phyloP scores from a whole-genome alignment of 2,113 vertebrate species.

The Arothron firmamentum region DNA sequence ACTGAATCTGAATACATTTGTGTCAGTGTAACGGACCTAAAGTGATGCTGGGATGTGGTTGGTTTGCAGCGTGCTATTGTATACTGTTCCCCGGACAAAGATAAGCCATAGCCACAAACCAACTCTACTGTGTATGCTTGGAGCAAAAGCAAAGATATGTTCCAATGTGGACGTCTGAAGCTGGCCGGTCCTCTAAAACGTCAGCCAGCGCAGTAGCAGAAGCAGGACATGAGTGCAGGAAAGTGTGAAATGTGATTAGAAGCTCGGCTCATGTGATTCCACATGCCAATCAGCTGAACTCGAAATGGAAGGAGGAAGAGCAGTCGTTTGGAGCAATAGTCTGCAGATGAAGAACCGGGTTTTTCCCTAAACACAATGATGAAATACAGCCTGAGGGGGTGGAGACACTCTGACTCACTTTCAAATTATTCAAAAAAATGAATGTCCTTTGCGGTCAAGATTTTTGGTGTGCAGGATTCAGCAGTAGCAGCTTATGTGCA shows the following conservation, averaged over 20 bases:
- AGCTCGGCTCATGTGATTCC: constrained; percentile 72
- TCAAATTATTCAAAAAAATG: too few species aligned
- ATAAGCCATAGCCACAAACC: neutral
- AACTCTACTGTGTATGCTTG: constrained; percentile 27
- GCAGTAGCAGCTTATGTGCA: neutral
- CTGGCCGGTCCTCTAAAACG: constrained; percentile 47
- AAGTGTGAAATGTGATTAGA: constrained; percentile 78
- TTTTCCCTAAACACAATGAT: constrained; percentile 7
- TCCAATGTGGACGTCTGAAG: constrained; percentile 23
- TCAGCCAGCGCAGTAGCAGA: constrained; percentile 44
- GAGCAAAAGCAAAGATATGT: constrained; percentile 18
- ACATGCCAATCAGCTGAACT: constrained; percentile 68
- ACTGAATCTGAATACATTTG: too few species aligned
- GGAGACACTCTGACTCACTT: neutral
- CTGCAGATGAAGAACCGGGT: neutral
- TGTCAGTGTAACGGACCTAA: too few species aligned
- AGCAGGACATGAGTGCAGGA: constrained; percentile 58
- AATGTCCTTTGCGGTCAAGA: neutral
- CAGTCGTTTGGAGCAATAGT: constrained; percentile 15
- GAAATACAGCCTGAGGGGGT: neutral
- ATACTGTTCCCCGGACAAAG: constrained; percentile 1
- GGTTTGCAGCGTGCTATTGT: neutral
- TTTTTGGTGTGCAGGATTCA: neutral
- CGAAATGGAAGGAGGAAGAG: constrained; percentile 49
- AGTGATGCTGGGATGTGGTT: too few species aligned